phyloP scores from a whole-genome alignment of 2,888 invertebrate species.

The Tetragonisca angustula region DNA sequence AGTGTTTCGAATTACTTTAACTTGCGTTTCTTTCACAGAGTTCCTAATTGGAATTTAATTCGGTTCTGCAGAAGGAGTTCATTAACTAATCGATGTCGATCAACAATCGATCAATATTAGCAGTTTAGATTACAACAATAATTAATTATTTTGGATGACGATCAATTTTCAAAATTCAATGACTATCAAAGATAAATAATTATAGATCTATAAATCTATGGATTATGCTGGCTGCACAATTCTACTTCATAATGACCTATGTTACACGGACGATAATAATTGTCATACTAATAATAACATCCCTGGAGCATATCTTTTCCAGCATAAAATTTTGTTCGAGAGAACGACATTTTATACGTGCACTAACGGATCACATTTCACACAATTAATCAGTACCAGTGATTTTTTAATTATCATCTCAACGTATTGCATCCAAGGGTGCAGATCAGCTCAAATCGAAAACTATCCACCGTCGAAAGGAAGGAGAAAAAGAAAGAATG shows the following conservation, averaged over 20 bases:
- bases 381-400: too few species aligned
- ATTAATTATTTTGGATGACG: slow-evolving; percentile 48
- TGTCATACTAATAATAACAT: background rate
- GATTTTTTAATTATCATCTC: too few species aligned
- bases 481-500: too few species aligned
- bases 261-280: background rate
- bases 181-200: slow-evolving; percentile 42
- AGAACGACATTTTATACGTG: too few species aligned
- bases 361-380: too few species aligned
- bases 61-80: background rate
- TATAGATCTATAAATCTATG: slow-evolving; percentile 31
- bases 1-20: background rate
- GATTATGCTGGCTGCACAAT: background rate
- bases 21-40: background rate
- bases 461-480: background rate
- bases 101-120: slow-evolving; percentile 51
- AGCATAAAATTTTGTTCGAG: too few species aligned
- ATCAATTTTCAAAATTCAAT: slow-evolving; percentile 65
- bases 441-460: background rate
- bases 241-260: background rate
- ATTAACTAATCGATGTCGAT: slow-evolving; percentile 17
- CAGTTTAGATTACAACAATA: slow-evolving; percentile 48
- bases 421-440: too few species aligned
- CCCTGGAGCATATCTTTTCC: background rate
- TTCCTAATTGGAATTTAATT: background rate